A percentile compares a stretch with the other conserved stretches of the same genome.
Conservation (phyloP, 2,797 vertebrate species). For the Oreochromis grahami region DNA sequence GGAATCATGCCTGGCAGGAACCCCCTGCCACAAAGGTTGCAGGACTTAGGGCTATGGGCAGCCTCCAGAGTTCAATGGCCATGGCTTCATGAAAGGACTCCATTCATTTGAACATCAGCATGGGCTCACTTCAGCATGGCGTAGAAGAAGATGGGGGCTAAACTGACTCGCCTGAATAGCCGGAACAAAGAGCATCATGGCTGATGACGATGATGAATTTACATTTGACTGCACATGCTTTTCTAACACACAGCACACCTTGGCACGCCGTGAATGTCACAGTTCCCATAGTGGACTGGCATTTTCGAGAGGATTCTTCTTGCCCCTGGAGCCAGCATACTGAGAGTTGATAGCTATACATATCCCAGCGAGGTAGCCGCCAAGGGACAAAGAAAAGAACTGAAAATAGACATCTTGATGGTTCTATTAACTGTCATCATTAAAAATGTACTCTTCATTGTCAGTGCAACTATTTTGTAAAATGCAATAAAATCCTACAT, state of each 20-base stretch:
- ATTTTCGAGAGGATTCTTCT: slow-evolving; percentile 74
- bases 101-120: slow-evolving; percentile 70
- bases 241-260: slow-evolving; percentile 62
- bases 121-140: slow-evolving; percentile 53
- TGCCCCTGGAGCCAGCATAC: slow-evolving; percentile 51
- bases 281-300: slow-evolving; percentile 76
- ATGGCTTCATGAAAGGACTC: slow-evolving; percentile 54
- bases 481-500: background rate
- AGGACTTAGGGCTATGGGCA: slow-evolving; percentile 91
- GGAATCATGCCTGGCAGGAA: slow-evolving; percentile 91
- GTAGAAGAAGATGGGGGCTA: slow-evolving; percentile 54
- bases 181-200: slow-evolving; percentile 61
- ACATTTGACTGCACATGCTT: slow-evolving; percentile 64
- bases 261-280: slow-evolving; percentile 77
- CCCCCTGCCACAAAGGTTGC: slow-evolving; percentile 87
- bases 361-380: slow-evolving; percentile 37
- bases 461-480: background rate
- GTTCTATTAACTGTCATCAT: background rate
- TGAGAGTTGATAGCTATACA: slow-evolving; percentile 44
- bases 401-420: background rate
- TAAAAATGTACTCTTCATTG: background rate
- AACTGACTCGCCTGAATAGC: slow-evolving; percentile 53
- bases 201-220: slow-evolving; percentile 59
- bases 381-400: slow-evolving; percentile 20
- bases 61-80: slow-evolving; percentile 72